Conservation (phyloP, 2,113 vertebrate species). For the Phyllostomus discolor region DNA sequence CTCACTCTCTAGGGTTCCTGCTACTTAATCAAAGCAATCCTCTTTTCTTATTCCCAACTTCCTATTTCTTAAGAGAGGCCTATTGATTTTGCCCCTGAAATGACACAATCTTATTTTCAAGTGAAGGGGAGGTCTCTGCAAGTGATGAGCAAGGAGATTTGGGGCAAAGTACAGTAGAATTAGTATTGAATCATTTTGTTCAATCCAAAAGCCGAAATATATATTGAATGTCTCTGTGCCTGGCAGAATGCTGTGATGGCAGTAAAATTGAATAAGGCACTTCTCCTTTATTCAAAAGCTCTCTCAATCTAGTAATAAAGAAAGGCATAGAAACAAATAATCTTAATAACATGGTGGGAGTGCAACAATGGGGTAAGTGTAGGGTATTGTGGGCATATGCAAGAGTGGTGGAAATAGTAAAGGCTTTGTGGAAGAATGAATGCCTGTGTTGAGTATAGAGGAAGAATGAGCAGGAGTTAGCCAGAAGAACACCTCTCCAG, state of each 20-base stretch:
- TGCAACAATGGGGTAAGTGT: neutral
- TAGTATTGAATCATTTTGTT: slow-evolving; percentile 31
- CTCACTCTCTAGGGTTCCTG: slow-evolving; percentile 43
- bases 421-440: neutral
- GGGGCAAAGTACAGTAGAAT: slow-evolving; percentile 36
- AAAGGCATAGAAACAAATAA: neutral
- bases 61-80: slow-evolving; percentile 41
- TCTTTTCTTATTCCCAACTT: slow-evolving; percentile 51
- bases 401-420: neutral
- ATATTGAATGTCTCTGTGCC: neutral
- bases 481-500: neutral
- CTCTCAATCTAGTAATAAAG: neutral
- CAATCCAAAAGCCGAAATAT: neutral
- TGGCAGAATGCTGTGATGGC: neutral
- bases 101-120: slow-evolving; percentile 55
- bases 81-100: slow-evolving; percentile 68
- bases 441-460: neutral
- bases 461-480: neutral
- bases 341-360: neutral
- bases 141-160: slow-evolving; percentile 49
- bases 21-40: slow-evolving; percentile 64
- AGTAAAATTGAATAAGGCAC: neutral
- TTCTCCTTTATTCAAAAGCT: neutral
- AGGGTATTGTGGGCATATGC: neutral
- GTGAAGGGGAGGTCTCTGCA: neutral